These are phyloP conservation scores for Dryocosmus kuriphilus DNA, from an alignment of 2,888 invertebrate genomes.

Conservation along the genomic window DNA sequence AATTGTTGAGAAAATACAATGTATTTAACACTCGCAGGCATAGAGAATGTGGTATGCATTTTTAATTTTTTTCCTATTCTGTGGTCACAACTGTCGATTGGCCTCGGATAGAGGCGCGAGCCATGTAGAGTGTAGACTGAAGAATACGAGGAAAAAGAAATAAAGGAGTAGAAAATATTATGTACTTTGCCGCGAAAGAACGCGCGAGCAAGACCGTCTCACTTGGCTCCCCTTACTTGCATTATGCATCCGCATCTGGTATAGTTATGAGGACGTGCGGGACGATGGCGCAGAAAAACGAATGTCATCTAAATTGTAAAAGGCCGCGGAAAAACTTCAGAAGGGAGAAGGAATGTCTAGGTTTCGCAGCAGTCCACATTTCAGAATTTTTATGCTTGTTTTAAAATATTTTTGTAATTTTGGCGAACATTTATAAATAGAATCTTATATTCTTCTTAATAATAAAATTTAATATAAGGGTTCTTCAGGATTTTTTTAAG, in stretches of 20 bases:
- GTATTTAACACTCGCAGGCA: not conserved
- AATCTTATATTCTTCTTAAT: no score
- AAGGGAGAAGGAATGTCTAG: slow-evolving; percentile 22
- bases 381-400: not conserved
- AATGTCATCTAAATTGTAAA: slow-evolving; percentile 54
- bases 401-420: not conserved
- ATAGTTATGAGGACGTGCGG: slow-evolving; percentile 55
- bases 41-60: slow-evolving; percentile 6
- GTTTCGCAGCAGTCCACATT: not conserved
- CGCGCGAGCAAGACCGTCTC: slow-evolving; percentile 51
- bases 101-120: slow-evolving; percentile 42
- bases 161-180: slow-evolving; percentile 52
- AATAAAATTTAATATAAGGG: not conserved
- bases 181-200: slow-evolving; percentile 56
- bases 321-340: slow-evolving; percentile 47
- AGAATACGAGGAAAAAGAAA: slow-evolving; percentile 49
- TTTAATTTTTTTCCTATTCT: slow-evolving; percentile 8
- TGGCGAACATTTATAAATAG: no score
- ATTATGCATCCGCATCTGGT: slow-evolving; percentile 62
- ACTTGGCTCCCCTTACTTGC: slow-evolving; percentile 54
- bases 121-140: not conserved
- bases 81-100: slow-evolving; percentile 55
- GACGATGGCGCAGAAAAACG: slow-evolving; percentile 54
- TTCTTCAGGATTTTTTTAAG: not conserved
- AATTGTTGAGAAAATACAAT: not conserved